Evolutionary conservation across 2,113 vertebrate species (phyloP), one percentile per base, ranked within the genome.

Genomic region (Varanus salvator): DNA sequence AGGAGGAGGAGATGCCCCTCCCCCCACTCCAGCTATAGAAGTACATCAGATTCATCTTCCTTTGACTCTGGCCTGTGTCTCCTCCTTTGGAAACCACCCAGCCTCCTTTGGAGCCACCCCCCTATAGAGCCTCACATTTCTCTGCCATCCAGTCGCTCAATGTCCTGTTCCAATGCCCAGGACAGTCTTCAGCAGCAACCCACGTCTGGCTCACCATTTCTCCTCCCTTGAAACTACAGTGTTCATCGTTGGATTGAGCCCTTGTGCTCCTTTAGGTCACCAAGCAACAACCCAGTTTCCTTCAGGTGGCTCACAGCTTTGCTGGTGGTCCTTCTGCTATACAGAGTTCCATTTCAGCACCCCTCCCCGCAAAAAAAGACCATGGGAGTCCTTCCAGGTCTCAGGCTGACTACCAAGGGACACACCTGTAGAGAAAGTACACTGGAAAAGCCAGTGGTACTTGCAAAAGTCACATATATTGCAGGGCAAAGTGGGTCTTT

Each of bases 401-500:
- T 38, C 17, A 54, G 3, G 15, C 80, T 57, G 80, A n/a, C 31
- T 48, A 69, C 6, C 54, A 54, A 1, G 54, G 1, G 48, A 4
- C 48, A 52, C 48, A 90, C 11, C 54, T 76, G 44, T 60, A 80
- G 38, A 0, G 34, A 60, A 38, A 87, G n/a, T 85, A 90, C 72
- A 19, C 27, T 0, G 14, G 14, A 84, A 88, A 90, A 89, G 86
- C n/a, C 8, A 54, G 38, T 3, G 89, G 74, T 8, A 93, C 38
- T 44, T 44, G 38, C 38, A 23, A 90, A 91, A 87, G 92, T 82
- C 89, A 91, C 71, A 52, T 89, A 92, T 87, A 76, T 92, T 90
- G 57, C 12, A 11, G 3, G 57, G 57, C 57, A 60, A 92, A 92
- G 78, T 66, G 90, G 77, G 3, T 91, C 75, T 88, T 15, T 12